Base-by-base conservation (phyloP, 2,113 vertebrate species). In the Balaenoptera acutorostrata region DNA sequence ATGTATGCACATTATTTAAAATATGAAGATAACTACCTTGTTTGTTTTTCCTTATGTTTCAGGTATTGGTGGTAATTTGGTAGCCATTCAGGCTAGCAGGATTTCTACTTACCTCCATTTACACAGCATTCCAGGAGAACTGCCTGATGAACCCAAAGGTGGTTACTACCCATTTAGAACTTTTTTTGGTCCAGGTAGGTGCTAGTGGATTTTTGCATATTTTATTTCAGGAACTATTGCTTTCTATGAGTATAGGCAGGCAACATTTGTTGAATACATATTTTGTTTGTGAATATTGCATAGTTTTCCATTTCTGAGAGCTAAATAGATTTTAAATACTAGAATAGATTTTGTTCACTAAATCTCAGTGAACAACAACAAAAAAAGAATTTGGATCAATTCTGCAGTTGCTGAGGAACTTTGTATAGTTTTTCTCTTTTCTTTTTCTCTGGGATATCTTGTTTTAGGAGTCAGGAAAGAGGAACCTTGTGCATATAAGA, bases 51-150 rank as follows among this genome's bases (percentile, higher is more conserved):
- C 80, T 80, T 95, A 1, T 90, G 46, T 98, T 98, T 97, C 98
- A 99, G 99, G 99, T 97, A 99, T 99, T 74, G 99, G 99, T 96
- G 99, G 99, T 61, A 99, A 99, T 98, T 98, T 99, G 96, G 99
- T 99, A 86, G 99, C 99, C 96, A 99, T 99, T 96, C 99, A 99
- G 98, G 99, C 99, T 89, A 99, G 99, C 98, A 99, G 99, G 95
- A 99, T 99, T 98, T 99, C 99, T 97, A 99, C 99, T 89, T 99
- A 99, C 98, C 99, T 99, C 97, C 99, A 99, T 97, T 99, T 99
- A 90, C 99, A 99, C 14, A 99, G 98, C 96, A 98, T 98, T 94
- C 99, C 99, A 20, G 99, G 99, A 81, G 99, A 99, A 87, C 97
- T 99, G 72, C 99, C 99, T 0, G 99, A 99, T 1, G 99, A 99